Percentiles rank a stretch among this genome's conserved stretches.
Evolutionary conservation across 2,113 vertebrate genomes (phyloP).

Genomic region (Phasianus colchicus): DNA sequence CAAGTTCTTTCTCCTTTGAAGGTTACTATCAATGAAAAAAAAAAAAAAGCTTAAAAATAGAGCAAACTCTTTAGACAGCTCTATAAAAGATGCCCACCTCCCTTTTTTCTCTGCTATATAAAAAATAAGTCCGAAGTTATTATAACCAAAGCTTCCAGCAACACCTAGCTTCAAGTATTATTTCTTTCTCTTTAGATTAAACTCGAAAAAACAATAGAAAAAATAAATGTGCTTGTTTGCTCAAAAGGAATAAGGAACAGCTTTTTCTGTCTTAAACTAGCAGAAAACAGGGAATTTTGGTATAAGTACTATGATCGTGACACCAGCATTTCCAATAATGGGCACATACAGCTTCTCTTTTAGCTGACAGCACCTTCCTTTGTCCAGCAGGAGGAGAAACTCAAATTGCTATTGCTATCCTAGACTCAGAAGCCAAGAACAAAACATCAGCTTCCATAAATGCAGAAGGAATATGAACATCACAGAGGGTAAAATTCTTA

Average conservation of each 20-base stretch:
- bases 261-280: background rate
- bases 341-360: accelerated
- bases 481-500: background rate
- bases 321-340: background rate
- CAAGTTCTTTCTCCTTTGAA: background rate
- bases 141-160: background rate
- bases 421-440: background rate
- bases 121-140: background rate
- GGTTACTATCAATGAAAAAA: background rate
- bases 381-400: background rate
- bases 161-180: background rate
- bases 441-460: background rate
- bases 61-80: background rate
- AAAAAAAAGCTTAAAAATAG: background rate
- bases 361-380: background rate
- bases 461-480: background rate
- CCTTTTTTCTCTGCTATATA: background rate
- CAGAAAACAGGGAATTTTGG: background rate
- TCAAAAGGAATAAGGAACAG: background rate
- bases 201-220: no score
- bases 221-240: background rate
- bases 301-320: accelerated
- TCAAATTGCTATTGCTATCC: background rate
- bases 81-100: background rate
- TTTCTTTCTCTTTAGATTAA: background rate